Conservation (phyloP, 2,888 invertebrate genomes). For the Macaria liturata region DNA sequence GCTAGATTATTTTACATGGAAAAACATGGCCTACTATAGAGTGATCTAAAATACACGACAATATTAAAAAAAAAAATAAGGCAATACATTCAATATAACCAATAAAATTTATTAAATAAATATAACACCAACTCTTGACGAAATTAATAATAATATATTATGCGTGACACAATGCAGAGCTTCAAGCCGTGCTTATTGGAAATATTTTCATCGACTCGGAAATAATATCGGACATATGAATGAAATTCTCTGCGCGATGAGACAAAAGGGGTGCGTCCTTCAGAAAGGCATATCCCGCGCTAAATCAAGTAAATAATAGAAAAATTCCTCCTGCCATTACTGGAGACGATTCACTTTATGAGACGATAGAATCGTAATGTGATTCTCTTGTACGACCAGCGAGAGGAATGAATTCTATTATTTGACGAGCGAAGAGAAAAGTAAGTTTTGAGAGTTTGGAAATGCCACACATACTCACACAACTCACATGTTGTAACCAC, state of each 20-base stretch:
- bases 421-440: constrained; percentile 16
- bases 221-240: constrained; percentile 70
- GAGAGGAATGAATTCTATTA: constrained; percentile 16
- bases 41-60: no score
- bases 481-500: constrained; percentile 3
- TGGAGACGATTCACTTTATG: constrained; percentile 32
- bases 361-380: constrained; percentile 34
- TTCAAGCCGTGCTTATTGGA: constrained; percentile 63
- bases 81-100: no score
- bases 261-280: constrained; percentile 52
- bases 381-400: constrained; percentile 33
- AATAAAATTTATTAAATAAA: no score
- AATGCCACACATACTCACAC: not conserved
- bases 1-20: no score
- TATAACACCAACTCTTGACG: constrained; percentile 31
- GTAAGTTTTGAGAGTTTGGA: constrained; percentile 12
- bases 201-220: constrained; percentile 70
- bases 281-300: constrained; percentile 41
- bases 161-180: constrained; percentile 54
- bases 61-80: no score
- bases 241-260: constrained; percentile 58
- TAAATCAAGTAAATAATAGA: constrained; percentile 56
- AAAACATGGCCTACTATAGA: no score
- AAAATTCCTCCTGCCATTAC: constrained; percentile 41
- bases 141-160: constrained; percentile 47